These are phyloP conservation scores for Cinclus mexicanus DNA, from an alignment of 2,113 vertebrate genomes.

Conservation along the genomic window DNA sequence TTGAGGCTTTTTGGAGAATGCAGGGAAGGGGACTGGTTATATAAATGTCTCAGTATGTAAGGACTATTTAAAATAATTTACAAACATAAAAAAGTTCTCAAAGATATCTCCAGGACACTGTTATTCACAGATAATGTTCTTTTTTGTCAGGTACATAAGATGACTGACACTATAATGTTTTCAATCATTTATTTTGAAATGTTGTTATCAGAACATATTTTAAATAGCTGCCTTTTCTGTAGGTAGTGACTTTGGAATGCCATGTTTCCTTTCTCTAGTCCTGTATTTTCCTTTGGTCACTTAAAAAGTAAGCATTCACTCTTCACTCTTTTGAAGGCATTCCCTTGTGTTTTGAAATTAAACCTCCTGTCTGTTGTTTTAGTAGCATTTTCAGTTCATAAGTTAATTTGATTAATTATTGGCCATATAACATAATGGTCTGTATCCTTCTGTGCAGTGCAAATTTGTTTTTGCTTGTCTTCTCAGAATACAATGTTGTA, in stretches of 20 bases:
- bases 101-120: not conserved
- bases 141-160: not conserved
- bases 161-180: rapidly evolving
- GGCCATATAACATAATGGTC: not conserved
- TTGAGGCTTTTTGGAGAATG: not conserved
- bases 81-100: not conserved
- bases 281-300: not conserved
- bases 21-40: not conserved
- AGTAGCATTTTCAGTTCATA: not conserved
- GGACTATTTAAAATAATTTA: not conserved
- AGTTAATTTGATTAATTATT: not conserved
- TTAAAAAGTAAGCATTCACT: not conserved
- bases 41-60: not conserved
- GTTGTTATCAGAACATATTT: not conserved
- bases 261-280: not conserved
- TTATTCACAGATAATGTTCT: not conserved
- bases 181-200: not conserved
- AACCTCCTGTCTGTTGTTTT: not conserved
- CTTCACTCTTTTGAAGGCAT: not conserved
- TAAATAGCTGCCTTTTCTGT: not conserved
- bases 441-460: not conserved
- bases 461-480: not conserved
- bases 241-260: not conserved
- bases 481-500: not conserved
- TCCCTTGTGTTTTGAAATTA: not conserved